Evolutionary conservation across 2,797 vertebrate species (phyloP).

Genomic region (Silurus aristotelis): DNA sequence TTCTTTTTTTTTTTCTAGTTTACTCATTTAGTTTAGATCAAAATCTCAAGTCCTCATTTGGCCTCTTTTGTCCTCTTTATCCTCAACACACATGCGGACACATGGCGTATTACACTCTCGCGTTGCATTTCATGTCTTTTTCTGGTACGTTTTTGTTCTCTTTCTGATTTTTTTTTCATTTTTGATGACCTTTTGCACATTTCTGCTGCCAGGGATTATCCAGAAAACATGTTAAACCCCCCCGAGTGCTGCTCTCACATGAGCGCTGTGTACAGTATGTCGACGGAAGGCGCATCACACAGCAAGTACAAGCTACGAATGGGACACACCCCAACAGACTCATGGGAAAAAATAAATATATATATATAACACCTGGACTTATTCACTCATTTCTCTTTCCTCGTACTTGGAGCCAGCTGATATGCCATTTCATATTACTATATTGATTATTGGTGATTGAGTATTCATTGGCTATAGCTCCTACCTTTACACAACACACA

Average conservation of each 20-base stretch:
- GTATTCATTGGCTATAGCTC: neutral
- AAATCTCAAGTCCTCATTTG: slow-evolving; percentile 32
- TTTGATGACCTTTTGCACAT: slow-evolving; percentile 81
- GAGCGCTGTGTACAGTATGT: slow-evolving; percentile 54
- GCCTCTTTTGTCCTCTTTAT: slow-evolving; percentile 16
- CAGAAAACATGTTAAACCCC: slow-evolving; percentile 86
- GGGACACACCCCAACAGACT: slow-evolving; percentile 46
- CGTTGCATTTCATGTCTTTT: slow-evolving; percentile 29
- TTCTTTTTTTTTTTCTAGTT: neutral
- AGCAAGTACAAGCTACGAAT: slow-evolving; percentile 55
- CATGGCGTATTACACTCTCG: slow-evolving; percentile 5
- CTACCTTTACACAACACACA: slow-evolving; percentile 6
- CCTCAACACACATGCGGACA: slow-evolving; percentile 12
- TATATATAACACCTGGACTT: slow-evolving; percentile 7
- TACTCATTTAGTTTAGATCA: slow-evolving; percentile 9
- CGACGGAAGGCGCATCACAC: slow-evolving; percentile 71
- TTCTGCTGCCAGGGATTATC: slow-evolving; percentile 97
- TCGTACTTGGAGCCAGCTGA: slow-evolving; percentile 49
- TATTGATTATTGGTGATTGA: neutral
- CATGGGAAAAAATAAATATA: neutral
- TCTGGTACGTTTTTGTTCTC: slow-evolving; percentile 37
- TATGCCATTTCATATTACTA: neutral
- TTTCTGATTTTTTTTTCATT: slow-evolving; percentile 56
- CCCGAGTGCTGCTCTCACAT: slow-evolving; percentile 59
- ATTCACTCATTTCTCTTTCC: slow-evolving; percentile 21